phyloP scores from a whole-genome alignment of 2,113 vertebrate genomes.

The Tautogolabrus adspersus region DNA sequence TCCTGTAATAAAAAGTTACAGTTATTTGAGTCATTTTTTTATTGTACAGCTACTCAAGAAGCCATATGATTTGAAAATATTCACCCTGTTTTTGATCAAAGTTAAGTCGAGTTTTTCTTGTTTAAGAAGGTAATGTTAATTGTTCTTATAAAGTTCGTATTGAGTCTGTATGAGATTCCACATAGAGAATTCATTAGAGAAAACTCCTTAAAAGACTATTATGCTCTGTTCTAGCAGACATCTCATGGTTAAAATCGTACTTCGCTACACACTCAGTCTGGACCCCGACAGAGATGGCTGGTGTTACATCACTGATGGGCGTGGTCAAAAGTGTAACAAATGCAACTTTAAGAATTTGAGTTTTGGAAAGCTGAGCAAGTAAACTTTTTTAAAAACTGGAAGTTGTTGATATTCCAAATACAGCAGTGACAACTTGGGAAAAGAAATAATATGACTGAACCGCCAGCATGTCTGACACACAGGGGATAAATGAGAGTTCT shows the following conservation, averaged over 20 bases:
- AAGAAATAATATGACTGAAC: not conserved
- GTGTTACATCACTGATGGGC: not conserved
- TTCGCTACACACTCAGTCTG: not conserved
- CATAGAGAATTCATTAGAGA: not conserved
- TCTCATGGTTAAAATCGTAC: slow-evolving; percentile 5
- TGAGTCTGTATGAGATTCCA: not conserved
- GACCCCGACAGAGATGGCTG: rapidly evolving
- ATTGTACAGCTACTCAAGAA: not conserved
- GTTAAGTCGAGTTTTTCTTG: not conserved
- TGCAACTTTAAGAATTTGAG: not conserved
- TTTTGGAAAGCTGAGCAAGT: not conserved
- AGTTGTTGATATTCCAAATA: not conserved
- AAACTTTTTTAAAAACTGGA: not conserved
- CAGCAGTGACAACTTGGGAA: not conserved
- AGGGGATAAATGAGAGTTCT: no score
- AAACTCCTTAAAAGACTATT: slow-evolving; percentile 12
- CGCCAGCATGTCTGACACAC: not conserved
- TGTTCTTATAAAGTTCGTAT: not conserved
- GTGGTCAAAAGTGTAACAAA: not conserved
- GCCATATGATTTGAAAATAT: not conserved
- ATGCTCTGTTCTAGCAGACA: not conserved
- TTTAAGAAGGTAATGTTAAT: not conserved
- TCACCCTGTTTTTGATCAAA: not conserved
- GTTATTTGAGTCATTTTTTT: not conserved
- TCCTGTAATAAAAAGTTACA: not conserved